Base-by-base conservation (phyloP, 2,797 vertebrate species). In the Alcedo quadribrachys region DNA sequence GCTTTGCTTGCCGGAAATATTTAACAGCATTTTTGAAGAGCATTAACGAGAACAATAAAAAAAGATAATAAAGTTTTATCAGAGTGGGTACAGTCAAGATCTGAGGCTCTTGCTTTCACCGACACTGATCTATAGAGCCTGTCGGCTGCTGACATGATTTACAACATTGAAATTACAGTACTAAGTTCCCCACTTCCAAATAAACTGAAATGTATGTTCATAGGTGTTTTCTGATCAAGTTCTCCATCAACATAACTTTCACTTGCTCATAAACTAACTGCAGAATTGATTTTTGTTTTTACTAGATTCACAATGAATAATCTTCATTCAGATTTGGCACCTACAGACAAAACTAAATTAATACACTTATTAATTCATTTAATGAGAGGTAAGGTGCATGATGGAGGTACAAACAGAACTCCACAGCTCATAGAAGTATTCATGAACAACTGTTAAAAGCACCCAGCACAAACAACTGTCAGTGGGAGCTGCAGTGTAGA, bases 1-100 rank as follows among this genome's bases (percentile, higher is more conserved):
- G 77, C 53, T 87, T 70, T 69, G 55, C 90, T 97, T 94, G 89
- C 90, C 87, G 96, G 88, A 97, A 93, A 95, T 91, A 95, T 77
- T 97, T 94, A 95, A 89, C 6, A 16, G 73, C 50, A 86, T 73
- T 95, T 96, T 91, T 91, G 57, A 96, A 93, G 55, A 93, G 57
- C 69, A 73, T 93, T 96, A 96, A 94, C 57, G 70, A 94, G 74
- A 60, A 97, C 61, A 94, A 46, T 81, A 85, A 92, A 92, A 92
- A 94, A 57, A 57, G 21, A 89, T 55, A 62, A 83, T 87, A 35
- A 91, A 95, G 42, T 95, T 97, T 95, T 93, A 95, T 79, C 87
- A 86, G 79, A 67, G 58, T 22, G 51, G 18, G 19, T 66, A 66
- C 66, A 15, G 54, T 71, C 70, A 68, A 57, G 37, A 25, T 93